A percentile compares a stretch with the other conserved stretches of the same genome.
phyloP scores from a whole-genome alignment of 2,888 invertebrate genomes.

The Rhingia rostrata region DNA sequence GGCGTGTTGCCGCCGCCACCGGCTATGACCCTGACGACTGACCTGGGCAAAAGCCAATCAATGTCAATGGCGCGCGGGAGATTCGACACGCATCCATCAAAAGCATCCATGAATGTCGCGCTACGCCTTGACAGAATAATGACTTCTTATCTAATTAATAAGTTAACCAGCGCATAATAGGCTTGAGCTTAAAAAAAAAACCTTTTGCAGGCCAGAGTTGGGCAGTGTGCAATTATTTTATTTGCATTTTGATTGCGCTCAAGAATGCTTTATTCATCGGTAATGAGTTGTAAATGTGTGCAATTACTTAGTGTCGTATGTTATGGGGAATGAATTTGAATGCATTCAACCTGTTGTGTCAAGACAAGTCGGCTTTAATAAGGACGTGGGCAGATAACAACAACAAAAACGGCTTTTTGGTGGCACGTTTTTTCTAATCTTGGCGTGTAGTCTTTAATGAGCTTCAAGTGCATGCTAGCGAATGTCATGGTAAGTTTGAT shows the following conservation, averaged over 20 bases:
- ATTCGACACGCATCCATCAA: background rate
- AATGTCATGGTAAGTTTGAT: no score
- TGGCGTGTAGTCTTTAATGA: no score
- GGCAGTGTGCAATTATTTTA: background rate
- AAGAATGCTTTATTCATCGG: background rate
- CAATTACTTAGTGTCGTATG: background rate
- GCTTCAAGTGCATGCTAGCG: no score
- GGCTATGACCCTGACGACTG: conserved; percentile 25
- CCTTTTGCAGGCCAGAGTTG: background rate
- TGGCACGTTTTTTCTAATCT: no score
- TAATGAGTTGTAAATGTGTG: background rate
- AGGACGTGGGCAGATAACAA: background rate
- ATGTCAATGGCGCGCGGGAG: background rate
- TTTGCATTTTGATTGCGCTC: background rate
- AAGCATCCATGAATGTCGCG: background rate
- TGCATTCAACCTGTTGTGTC: background rate
- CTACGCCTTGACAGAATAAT: background rate
- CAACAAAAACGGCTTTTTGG: no score
- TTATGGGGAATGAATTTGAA: background rate
- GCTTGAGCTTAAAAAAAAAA: background rate
- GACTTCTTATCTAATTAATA: background rate
- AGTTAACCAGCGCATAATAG: background rate
- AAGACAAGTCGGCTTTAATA: background rate
- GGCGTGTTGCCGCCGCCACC: conserved; percentile 16
- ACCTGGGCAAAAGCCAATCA: conserved; percentile 4